These are phyloP conservation scores for Xenopus laevis DNA, from an alignment of 2,113 vertebrate species.

Conservation along the genomic window DNA sequence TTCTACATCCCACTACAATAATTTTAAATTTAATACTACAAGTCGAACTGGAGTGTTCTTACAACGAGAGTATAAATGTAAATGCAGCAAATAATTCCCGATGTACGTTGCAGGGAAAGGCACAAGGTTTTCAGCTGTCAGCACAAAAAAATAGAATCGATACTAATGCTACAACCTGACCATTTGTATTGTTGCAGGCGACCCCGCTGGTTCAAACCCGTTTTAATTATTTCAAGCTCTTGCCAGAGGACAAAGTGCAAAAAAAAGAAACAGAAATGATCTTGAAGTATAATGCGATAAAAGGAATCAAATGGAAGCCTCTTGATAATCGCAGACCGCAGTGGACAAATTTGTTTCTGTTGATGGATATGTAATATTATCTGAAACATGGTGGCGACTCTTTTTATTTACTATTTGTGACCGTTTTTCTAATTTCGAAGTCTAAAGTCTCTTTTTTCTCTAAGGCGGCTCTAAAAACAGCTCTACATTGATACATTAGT, in stretches of 20 bases:
- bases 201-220: constrained; percentile 43
- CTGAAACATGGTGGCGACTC: no score
- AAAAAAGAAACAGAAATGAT: constrained; percentile 43
- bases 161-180: constrained; percentile 25
- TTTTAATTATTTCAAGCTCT: constrained; percentile 43
- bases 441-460: no score
- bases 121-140: background rate
- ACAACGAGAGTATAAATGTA: no score
- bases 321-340: constrained; percentile 41
- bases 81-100: no score
- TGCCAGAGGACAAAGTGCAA: constrained; percentile 41
- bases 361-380: constrained; percentile 57
- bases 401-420: no score
- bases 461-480: no score
- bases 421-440: no score
- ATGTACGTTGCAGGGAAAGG: background rate
- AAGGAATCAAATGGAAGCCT: constrained; percentile 48
- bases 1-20: no score
- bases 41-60: no score
- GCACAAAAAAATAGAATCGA: constrained; percentile 28
- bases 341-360: constrained; percentile 55
- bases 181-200: constrained; percentile 23
- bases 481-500: no score
- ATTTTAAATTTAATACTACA: no score
- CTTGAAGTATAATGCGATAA: constrained; percentile 43